These are phyloP conservation scores for Phymanthus crucifer DNA, from an alignment of 92 coral and sea anemone genomes.

Conservation along the genomic window DNA sequence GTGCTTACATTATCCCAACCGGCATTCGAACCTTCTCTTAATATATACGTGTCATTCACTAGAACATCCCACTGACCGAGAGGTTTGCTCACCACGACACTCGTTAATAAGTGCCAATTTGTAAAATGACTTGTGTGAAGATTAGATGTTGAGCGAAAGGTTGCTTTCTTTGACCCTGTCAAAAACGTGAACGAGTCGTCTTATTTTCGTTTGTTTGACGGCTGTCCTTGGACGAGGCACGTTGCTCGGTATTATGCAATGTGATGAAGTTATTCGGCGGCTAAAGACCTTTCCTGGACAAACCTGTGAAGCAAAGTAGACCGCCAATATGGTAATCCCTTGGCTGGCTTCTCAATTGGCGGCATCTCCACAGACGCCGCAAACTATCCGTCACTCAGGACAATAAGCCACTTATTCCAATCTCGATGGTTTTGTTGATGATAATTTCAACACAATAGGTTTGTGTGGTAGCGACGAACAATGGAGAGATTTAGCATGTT, in stretches of 20 bases:
- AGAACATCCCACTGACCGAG: background rate
- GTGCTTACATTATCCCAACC: conserved; percentile 64
- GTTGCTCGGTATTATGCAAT: background rate
- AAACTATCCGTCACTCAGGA: conserved; percentile 61
- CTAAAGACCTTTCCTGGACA: conserved; percentile 58
- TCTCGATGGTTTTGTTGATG: conserved; percentile 83
- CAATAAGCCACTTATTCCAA: conserved; percentile 83
- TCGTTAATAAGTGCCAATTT: conserved; percentile 66
- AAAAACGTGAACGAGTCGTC: conserved; percentile 25
- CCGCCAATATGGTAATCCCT: conserved; percentile 70
- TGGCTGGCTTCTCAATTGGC: conserved; percentile 57
- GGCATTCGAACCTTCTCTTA: conserved; percentile 78
- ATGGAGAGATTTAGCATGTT: conserved; percentile 63
- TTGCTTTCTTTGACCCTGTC: conserved; percentile 12
- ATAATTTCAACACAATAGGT: conserved; percentile 78
- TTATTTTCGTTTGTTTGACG: conserved; percentile 61
- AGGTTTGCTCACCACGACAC: conserved; percentile 7
- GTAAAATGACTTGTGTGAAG: conserved; percentile 76
- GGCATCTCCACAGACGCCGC: conserved; percentile 71
- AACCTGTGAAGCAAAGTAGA: conserved; percentile 83
- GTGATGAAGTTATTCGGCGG: conserved; percentile 12
- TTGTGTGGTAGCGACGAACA: conserved; percentile 65
- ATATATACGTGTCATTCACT: conserved; percentile 58
- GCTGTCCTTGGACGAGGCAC: conserved; percentile 29
- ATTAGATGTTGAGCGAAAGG: conserved; percentile 34